Conservation (phyloP, 2,888 invertebrate species). For the Luffia ferchaultella region DNA sequence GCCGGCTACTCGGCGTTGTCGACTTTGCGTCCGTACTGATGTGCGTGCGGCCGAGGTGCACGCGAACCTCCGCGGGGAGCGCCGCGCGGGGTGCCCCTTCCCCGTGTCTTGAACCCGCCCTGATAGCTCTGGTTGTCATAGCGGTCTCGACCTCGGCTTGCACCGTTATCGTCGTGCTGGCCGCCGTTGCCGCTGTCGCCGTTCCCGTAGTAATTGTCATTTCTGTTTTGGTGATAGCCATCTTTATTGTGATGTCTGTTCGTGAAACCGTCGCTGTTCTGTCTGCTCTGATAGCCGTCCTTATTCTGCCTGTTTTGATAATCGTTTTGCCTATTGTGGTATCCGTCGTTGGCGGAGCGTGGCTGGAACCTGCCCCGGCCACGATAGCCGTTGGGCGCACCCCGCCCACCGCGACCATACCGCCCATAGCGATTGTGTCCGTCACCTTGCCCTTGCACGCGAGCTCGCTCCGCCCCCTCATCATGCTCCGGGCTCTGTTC, state of each 20-base stretch:
- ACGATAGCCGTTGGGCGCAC: slow-evolving; percentile 49
- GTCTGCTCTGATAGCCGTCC: slow-evolving; percentile 40
- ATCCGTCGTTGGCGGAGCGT: slow-evolving; percentile 17
- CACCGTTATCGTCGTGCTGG: slow-evolving; percentile 52
- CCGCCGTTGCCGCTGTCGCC: slow-evolving; percentile 45
- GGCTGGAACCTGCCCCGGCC: slow-evolving; percentile 30
- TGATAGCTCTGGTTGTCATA: slow-evolving; percentile 21
- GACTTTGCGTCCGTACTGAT: slow-evolving; percentile 7
- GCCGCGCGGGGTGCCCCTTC: slow-evolving; percentile 42
- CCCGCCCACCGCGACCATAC: slow-evolving; percentile 42
- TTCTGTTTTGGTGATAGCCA: slow-evolving; percentile 25
- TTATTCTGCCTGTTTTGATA: slow-evolving; percentile 38
- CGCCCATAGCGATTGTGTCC: slow-evolving; percentile 42
- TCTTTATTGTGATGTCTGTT: neutral
- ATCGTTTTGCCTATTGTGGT: slow-evolving; percentile 32
- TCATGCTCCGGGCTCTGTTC: slow-evolving; percentile 39
- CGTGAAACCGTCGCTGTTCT: slow-evolving; percentile 12
- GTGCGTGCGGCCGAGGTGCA: slow-evolving; percentile 15
- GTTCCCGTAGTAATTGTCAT: slow-evolving; percentile 46
- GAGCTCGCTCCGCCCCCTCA: slow-evolving; percentile 33
- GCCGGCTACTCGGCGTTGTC: neutral
- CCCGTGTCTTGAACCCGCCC: slow-evolving; percentile 65
- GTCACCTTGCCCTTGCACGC: slow-evolving; percentile 46
- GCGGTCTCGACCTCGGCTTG: slow-evolving; percentile 46
- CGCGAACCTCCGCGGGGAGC: slow-evolving; percentile 30